phyloP scores from a whole-genome alignment of 1,140 invertebrate species.

The Lepidurus packardi region DNA sequence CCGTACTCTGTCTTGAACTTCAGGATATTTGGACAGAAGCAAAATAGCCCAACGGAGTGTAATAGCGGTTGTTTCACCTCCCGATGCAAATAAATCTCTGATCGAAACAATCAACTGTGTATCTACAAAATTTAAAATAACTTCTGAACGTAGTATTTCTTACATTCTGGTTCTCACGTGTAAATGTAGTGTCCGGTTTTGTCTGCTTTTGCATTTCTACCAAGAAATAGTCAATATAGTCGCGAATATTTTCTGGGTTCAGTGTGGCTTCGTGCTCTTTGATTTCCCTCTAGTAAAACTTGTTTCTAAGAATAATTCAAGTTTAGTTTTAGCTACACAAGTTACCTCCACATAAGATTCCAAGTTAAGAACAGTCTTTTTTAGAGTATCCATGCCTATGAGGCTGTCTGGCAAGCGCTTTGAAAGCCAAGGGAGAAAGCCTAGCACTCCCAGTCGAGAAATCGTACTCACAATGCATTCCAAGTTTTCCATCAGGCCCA shows the following conservation, averaged over 20 bases:
- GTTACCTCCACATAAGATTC: conserved; percentile 50
- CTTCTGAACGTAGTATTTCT: neutral
- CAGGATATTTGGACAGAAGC: conserved; percentile 41
- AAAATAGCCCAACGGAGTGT: conserved; percentile 44
- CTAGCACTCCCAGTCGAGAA: neutral
- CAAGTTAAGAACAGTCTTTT: conserved; percentile 47
- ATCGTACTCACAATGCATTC: neutral
- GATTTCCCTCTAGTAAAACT: conserved; percentile 54
- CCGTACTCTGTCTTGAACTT: conserved; percentile 41
- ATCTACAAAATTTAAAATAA: neutral
- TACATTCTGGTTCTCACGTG: conserved; percentile 19
- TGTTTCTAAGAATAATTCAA: conserved; percentile 37
- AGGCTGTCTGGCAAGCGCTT: conserved; percentile 37
- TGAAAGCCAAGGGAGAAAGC: conserved; percentile 23
- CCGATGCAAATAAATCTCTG: conserved; percentile 25
- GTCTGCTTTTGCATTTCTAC: conserved; percentile 44
- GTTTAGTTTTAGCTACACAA: too few species aligned
- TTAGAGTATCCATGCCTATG: conserved; percentile 51
- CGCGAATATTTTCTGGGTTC: conserved; percentile 56
- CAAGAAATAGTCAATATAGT: conserved; percentile 81
- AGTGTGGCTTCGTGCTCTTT: conserved; percentile 65
- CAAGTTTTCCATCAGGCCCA: conserved; percentile 15
- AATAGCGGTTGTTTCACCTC: conserved; percentile 42
- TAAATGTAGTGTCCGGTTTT: conserved; percentile 29
- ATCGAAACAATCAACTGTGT: conserved; percentile 6